Conservation (phyloP, 92 coral and sea anemone genomes). For the Siderastrea siderea region DNA sequence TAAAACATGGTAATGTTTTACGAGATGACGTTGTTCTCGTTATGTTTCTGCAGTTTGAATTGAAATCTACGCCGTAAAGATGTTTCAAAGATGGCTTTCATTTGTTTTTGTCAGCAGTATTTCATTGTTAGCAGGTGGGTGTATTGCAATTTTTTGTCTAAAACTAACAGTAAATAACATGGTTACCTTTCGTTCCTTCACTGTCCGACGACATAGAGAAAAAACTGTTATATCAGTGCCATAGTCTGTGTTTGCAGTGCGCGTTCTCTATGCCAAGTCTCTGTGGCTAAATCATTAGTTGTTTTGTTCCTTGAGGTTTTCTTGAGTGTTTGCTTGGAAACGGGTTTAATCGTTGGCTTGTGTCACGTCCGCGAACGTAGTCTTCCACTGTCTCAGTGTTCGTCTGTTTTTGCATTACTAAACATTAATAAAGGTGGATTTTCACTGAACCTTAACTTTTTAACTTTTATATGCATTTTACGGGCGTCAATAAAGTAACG, state of each 20-base stretch:
- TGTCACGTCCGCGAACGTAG: neutral
- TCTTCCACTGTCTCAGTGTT: neutral
- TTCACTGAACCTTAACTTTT: no score
- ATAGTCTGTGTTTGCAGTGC: neutral
- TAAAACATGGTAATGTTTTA: neutral
- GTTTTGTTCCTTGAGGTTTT: neutral
- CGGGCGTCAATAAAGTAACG: no score
- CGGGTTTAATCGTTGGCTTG: neutral
- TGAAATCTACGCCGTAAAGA: conserved; percentile 25
- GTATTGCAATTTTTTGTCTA: neutral
- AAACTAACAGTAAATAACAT: neutral
- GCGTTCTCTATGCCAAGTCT: neutral
- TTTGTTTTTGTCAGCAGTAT: conserved; percentile 29
- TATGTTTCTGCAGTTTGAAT: conserved; percentile 22
- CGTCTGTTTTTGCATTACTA: neutral
- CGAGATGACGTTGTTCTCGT: neutral
- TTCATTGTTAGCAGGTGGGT: conserved; percentile 35
- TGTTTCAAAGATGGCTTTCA: conserved; percentile 38
- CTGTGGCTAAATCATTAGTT: neutral
- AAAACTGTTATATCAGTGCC: neutral
- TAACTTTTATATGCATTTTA: no score
- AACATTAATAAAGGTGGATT: neutral
- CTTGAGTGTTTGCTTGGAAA: neutral
- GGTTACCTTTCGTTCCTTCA: neutral
- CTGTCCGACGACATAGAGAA: neutral